Base-by-base conservation (phyloP, 1,140 invertebrate genomes). In the Phortica variegata region DNA sequence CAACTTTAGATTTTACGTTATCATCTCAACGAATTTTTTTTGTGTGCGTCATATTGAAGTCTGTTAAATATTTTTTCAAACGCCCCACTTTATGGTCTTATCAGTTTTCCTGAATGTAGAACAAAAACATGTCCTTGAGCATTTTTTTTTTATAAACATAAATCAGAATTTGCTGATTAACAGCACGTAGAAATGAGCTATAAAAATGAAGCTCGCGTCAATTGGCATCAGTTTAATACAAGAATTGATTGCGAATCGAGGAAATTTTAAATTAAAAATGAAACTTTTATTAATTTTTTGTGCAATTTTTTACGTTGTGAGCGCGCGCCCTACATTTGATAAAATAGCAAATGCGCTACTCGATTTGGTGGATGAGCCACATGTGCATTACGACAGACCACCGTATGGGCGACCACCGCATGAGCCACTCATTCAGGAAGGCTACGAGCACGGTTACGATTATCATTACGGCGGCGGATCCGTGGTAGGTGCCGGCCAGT, bases 281-380 rank as follows among this genome's bases (percentile, higher is more conserved):
- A n/a, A n/a, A n/a, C n/a, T n/a, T n/a, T n/a, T n/a, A n/a, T n/a
- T n/a, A n/a, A n/a, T n/a, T n/a, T n/a, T n/a, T n/a, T n/a, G n/a
- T n/a, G n/a, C n/a, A n/a, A n/a, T n/a, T n/a, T n/a, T n/a, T n/a
- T n/a, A n/a, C n/a, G n/a, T n/a, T n/a, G n/a, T n/a, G n/a, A n/a
- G n/a, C n/a, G 44, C 49, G 0, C 56, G 58, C 12, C 69, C 69
- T 7, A 73, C 69, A 5, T 66, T 73, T 12, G 65, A 58, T 42
- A 59, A 58, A 39, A 58, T 73, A 10, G 65, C 57, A 1, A 48
- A 61, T 21, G 50, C 54, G 37, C 8, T 66, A 34, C 38, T 73
- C 7, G 49, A 56, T 9, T 45, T 39, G 1, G 21, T 72, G 1
- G 52, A 48, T 21, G 51, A 5, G 10, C 23, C 23, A 10, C 23